Evolutionary conservation across 2,888 invertebrate species (phyloP), one percentile per base, ranked within the genome.

Genomic region (Rhingia rostrata): DNA sequence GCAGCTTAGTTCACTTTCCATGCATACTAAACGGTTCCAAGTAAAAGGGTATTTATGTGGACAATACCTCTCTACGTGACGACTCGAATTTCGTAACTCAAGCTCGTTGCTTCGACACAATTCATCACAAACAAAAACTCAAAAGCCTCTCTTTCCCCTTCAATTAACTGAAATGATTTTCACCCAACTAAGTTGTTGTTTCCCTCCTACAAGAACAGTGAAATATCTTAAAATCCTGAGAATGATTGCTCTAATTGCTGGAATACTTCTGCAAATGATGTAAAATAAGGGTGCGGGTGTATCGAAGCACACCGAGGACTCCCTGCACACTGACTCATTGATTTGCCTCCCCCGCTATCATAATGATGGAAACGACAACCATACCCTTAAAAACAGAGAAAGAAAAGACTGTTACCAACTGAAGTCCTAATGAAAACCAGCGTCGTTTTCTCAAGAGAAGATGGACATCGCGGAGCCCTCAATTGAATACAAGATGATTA

Each of bases 401-500:
- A 47, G 7, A 4, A 4, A 22, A 3, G 37, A 22, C 22, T n/a
- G 30, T 9, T 53, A 54, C 33, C 47, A 37, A 77, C 53, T 53
- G 54, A 47, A 22, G 9, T n/a, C 45, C 39, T 67, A 69, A 75
- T 80, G 56, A 75, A 75, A 80, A 54, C 54, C 51, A 60, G 7
- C 41, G 41, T 41, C 41, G 47, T 30, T 14, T 39, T 30, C 47
- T 39, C 41, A n/a, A 33, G 12, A 43, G 56, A 64, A 63, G 43
- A 75, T 41, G 58, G 75, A 75, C 56, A 45, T 22, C 49, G 78
- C 63, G 37, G 35, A 75, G 67, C 54, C 60, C 78, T 78, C 72
- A 61, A 63, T 78, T 78, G 82, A 83, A 78, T 73, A 80, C 73
- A 83, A 73, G 74, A 83, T 84, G 79, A 80, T 79, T 74, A 84